Base-by-base conservation (phyloP, 2,113 vertebrate genomes). In the Rhegmatorhina hoffmannsi region DNA sequence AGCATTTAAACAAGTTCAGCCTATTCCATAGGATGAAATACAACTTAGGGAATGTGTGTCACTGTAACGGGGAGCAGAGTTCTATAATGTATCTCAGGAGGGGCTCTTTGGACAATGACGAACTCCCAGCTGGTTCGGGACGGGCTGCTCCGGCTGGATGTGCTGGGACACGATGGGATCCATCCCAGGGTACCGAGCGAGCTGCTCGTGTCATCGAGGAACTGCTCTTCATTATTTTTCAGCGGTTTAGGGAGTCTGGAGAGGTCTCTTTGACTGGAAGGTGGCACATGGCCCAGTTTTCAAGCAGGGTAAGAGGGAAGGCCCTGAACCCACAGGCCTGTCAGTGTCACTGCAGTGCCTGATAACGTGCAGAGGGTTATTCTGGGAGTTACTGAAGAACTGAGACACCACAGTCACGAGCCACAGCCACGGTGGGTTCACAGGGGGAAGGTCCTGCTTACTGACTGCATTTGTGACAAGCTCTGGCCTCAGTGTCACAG, bases 361-460 rank as follows among this genome's bases (percentile, higher is more conserved):
- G 16, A 12, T 76, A 7, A 44, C 33, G 23, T 50, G 36, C 31
- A 28, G 40, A 34, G 34, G 21, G 17, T 50, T 43, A 17, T 69
- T 75, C 17, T 43, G 20, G 33, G 76, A 69, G 9, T 25, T 44
- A 29, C 43, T 63, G 69, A 25, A 49, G 63, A 58, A 12, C 26
- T 20, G 34, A 63, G 13, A 44, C 31, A 50, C 25, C 0, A 0
- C 31, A 56, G 40, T 21, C 19, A 7, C 23, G 28, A 26, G 55
- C 17, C 31, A n/a, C 31, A 50, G 76, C 31, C 31, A 24, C 7
- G 4, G 28, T 4, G 13, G 40, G 12, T 23, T 68, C 60, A 28
- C 5, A 3, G 28, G 25, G 33, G 18, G 31, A 43, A 62, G 33
- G 13, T 44, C 9, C 26, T 40, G 18, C 53, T 67, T 10, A 1